A percentile compares a stretch with the other conserved stretches of the same genome.
phyloP scores from a whole-genome alignment of 2,113 vertebrate species.

The Motacilla alba region DNA sequence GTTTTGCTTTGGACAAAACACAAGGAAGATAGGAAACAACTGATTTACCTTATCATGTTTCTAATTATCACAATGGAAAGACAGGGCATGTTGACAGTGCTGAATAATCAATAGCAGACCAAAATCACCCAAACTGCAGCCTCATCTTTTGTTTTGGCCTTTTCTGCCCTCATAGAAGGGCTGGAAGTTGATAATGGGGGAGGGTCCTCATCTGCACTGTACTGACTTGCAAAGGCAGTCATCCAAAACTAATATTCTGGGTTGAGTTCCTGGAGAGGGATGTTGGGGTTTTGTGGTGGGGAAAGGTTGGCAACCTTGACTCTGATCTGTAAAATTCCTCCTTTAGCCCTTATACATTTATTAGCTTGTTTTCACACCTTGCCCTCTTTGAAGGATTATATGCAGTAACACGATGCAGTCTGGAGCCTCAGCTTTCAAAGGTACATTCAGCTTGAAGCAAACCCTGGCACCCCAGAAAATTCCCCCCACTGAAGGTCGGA shows the following conservation, averaged over 20 bases:
- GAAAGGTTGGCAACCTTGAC: conserved; percentile 47
- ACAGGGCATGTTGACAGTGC: not conserved
- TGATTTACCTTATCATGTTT: not conserved
- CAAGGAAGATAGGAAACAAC: not conserved
- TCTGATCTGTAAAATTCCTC: conserved; percentile 56
- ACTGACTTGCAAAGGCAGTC: conserved; percentile 41
- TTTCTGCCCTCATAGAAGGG: not conserved
- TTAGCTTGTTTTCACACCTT: conserved; percentile 57
- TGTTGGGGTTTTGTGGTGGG: conserved; percentile 61
- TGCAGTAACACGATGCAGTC: not conserved
- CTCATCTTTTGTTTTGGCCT: not conserved
- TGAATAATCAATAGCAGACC: not conserved
- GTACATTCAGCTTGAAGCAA: not conserved
- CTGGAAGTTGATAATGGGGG: not conserved
- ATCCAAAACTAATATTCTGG: conserved; percentile 60
- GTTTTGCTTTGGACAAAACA: not conserved
- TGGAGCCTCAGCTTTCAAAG: conserved; percentile 6
- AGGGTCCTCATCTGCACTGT: not conserved
- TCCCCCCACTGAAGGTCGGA: not conserved
- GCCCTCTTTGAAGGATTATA: conserved; percentile 3
- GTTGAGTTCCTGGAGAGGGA: conserved; percentile 66
- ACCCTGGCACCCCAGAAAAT: not conserved
- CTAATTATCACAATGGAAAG: not conserved
- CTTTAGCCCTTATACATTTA: conserved; percentile 33
- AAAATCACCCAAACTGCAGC: not conserved